These are phyloP conservation scores for Tetranychus urticae DNA, from an alignment of 1,140 invertebrate species.

Conservation along the genomic window DNA sequence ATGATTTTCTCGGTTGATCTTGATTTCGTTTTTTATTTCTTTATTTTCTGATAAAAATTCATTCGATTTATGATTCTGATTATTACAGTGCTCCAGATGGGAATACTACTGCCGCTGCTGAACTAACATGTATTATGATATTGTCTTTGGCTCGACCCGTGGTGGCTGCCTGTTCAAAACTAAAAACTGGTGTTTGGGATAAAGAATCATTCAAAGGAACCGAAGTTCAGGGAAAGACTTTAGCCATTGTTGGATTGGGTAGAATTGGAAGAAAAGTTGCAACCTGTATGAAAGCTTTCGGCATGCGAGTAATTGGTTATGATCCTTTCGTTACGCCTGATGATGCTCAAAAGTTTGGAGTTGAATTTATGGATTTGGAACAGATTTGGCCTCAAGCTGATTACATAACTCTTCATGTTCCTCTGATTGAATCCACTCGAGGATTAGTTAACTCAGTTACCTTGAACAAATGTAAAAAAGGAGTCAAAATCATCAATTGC, in stretches of 20 bases:
- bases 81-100: slow-evolving; percentile 65
- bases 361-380: slow-evolving; percentile 49
- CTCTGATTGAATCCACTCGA: slow-evolving; percentile 71
- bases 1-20: too few relatives aligned
- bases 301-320: slow-evolving; percentile 80
- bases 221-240: slow-evolving; percentile 64
- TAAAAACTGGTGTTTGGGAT: slow-evolving; percentile 79
- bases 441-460: slow-evolving; percentile 61
- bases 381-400: slow-evolving; percentile 78
- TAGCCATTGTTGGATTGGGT: slow-evolving; percentile 79
- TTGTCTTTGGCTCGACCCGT: slow-evolving; percentile 44
- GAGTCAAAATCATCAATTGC: slow-evolving; percentile 75
- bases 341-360: slow-evolving; percentile 41
- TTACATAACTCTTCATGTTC: slow-evolving; percentile 90
- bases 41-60: not conserved
- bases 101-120: slow-evolving; percentile 86
- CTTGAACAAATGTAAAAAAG: slow-evolving; percentile 57
- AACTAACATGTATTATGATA: slow-evolving; percentile 78
- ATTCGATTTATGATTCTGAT: slow-evolving; percentile 7
- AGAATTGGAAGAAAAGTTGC: slow-evolving; percentile 86
- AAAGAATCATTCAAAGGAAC: slow-evolving; percentile 63
- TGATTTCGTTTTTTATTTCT: too few relatives aligned
- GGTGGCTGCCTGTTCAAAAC: slow-evolving; percentile 47
- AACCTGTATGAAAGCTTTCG: slow-evolving; percentile 72
- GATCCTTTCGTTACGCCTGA: slow-evolving; percentile 67